Base-by-base conservation (phyloP, 2,888 invertebrate genomes). In the Blastobasis adustella region DNA sequence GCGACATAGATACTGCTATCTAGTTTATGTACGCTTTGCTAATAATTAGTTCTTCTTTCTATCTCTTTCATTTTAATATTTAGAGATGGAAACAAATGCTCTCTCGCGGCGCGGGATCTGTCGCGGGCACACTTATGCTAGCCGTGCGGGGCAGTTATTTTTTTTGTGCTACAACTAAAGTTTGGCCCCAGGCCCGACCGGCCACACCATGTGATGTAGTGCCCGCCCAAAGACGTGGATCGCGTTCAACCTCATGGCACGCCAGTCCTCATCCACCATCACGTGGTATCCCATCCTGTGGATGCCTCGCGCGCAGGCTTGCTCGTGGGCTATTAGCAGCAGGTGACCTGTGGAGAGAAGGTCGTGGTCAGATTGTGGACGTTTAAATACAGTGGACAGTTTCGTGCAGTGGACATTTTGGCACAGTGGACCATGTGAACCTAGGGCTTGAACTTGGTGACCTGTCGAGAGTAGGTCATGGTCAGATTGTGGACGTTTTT, bases 241-340 rank as follows among this genome's bases (percentile, higher is more conserved):
- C 4, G 71, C 67, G 10, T 66, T 69, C 4, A 84, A 58, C 23
- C 49, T 67, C n/a, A 54, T 57, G 0, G 51, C 60, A 4, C 62
- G 58, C 48, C 65, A 65, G 47, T 74, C 71, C 62, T 83, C 82
- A 42, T 81, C 76, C 2, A 83, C 67, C 53, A 73, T 70, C 0
- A 83, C 71, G 50, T 83, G 82, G 50, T 81, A 83, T 2, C 78
- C 78, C 3, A 61, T 61, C 38, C 54, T 55, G 6, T 61, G 81
- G 38, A 96, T 80, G 4, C 94, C 92, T 62, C 92, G 87, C 54
- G 94, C 83, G 50, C 91, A 87, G 0, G 97, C 97, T 45, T 96
- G 90, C 67, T 94, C 93, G 54, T 91, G 92, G 0, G 96, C 97
- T 10, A 95, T 93, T 42, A 93, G 63, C 80, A 98, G 85, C 55